phyloP scores from a whole-genome alignment of 2,113 vertebrate species.

The Nothocercus nigrocapillus region DNA sequence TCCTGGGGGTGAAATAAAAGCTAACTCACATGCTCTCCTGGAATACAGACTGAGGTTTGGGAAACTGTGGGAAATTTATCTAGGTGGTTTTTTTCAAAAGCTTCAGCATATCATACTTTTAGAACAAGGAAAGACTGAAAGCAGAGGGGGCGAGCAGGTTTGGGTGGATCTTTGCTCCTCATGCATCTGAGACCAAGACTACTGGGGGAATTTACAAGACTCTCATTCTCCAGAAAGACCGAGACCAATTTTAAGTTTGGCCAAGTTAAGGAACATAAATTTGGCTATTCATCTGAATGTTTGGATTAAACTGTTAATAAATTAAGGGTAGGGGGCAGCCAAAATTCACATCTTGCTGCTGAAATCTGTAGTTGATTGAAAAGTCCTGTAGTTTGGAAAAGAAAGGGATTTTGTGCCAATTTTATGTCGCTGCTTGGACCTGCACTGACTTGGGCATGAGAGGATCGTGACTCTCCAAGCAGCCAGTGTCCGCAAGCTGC shows the following conservation, averaged over 20 bases:
- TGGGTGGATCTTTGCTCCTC: background rate
- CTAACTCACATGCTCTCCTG: background rate
- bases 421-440: background rate
- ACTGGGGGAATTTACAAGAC: background rate
- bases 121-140: background rate
- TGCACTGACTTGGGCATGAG: background rate
- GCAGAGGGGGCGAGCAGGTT: background rate
- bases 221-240: background rate
- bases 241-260: background rate
- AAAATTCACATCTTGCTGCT: slow-evolving; percentile 28
- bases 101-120: background rate
- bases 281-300: background rate
- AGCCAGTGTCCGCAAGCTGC: background rate
- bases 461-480: background rate
- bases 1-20: slow-evolving; percentile 12
- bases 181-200: background rate
- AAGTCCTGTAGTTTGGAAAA: slow-evolving; percentile 15
- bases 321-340: slow-evolving; percentile 2
- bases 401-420: background rate
- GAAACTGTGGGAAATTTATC: slow-evolving; percentile 36
- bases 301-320: slow-evolving; percentile 46
- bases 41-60: background rate
- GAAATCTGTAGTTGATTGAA: slow-evolving; percentile 27
- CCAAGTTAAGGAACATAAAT: background rate
- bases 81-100: slow-evolving; percentile 27